Evolutionary conservation across 1,140 invertebrate species (phyloP).

Genomic region (Tetranychus urticae): DNA sequence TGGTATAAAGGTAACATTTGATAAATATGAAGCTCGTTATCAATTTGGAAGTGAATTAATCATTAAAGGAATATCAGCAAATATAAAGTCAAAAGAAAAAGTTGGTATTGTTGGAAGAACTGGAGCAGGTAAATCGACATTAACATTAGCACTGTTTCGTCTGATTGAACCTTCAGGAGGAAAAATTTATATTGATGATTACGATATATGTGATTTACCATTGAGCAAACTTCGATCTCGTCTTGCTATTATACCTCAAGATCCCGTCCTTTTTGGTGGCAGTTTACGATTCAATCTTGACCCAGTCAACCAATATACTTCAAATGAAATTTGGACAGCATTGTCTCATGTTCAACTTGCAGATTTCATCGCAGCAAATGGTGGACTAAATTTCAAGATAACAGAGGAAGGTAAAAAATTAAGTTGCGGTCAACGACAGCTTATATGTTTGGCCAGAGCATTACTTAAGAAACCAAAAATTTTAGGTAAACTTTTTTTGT

Average conservation of each 20-base stretch:
- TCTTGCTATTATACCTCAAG: constrained; percentile 41
- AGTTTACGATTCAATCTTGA: constrained; percentile 71
- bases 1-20: constrained; percentile 1
- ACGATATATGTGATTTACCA: constrained; percentile 19
- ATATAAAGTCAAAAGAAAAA: neutral
- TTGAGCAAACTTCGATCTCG: constrained; percentile 23
- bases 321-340: constrained; percentile 49
- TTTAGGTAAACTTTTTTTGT: constrained; percentile 20
- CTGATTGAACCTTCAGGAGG: constrained; percentile 22
- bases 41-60: neutral
- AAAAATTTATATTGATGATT: constrained; percentile 10
- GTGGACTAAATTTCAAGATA: neutral
- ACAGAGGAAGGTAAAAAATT: constrained; percentile 11
- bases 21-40: constrained; percentile 4
- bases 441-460: constrained; percentile 35
- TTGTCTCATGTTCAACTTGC: constrained; percentile 19
- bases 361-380: neutral
- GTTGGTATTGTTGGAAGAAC: no score
- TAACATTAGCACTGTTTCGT: constrained; percentile 27
- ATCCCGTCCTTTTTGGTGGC: constrained; percentile 64
- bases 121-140: constrained; percentile 20
- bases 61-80: neutral
- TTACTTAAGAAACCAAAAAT: neutral
- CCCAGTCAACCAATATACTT: constrained; percentile 39
- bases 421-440: constrained; percentile 20